Evolutionary conservation across 1,140 invertebrate species (phyloP).

Genomic region (Bilobella aurantiaca): DNA sequence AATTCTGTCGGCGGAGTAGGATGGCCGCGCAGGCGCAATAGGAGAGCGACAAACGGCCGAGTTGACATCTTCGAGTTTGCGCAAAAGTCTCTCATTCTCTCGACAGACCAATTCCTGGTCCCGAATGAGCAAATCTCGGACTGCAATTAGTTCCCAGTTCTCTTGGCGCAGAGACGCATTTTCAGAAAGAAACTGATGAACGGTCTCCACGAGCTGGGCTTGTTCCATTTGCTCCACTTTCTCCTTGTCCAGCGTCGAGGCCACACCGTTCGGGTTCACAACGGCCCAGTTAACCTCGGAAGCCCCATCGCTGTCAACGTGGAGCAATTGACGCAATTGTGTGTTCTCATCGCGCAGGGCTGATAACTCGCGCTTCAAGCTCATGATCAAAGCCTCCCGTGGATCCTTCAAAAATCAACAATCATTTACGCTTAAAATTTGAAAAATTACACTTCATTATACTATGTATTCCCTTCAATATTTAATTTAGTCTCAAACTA

Average conservation of each 20-base stretch:
- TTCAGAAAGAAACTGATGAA: constrained; percentile 66
- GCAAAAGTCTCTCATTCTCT: constrained; percentile 77
- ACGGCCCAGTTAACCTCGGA: constrained; percentile 34
- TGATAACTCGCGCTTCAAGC: constrained; percentile 74
- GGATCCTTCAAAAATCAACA: constrained; percentile 57
- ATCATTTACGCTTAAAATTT: not conserved
- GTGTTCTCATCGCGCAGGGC: constrained; percentile 85
- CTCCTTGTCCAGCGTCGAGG: constrained; percentile 50
- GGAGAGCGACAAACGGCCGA: constrained; percentile 67
- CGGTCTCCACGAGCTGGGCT: constrained; percentile 58
- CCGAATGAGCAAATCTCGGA: constrained; percentile 64
- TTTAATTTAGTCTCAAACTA: no score
- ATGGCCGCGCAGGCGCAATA: constrained; percentile 59
- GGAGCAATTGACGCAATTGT: constrained; percentile 63
- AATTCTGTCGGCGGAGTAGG: constrained; percentile 53
- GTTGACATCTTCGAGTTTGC: constrained; percentile 76
- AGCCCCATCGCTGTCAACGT: constrained; percentile 36
- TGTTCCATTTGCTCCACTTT: constrained; percentile 59
- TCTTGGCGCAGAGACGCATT: constrained; percentile 74
- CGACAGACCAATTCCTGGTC: constrained; percentile 81
- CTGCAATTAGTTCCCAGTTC: constrained; percentile 71
- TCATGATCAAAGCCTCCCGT: constrained; percentile 77
- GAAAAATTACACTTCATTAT: not conserved
- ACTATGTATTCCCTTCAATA: no score
- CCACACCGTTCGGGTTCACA: not conserved